Conservation (phyloP, 2,888 invertebrate species). For the Villa cingulata region DNA sequence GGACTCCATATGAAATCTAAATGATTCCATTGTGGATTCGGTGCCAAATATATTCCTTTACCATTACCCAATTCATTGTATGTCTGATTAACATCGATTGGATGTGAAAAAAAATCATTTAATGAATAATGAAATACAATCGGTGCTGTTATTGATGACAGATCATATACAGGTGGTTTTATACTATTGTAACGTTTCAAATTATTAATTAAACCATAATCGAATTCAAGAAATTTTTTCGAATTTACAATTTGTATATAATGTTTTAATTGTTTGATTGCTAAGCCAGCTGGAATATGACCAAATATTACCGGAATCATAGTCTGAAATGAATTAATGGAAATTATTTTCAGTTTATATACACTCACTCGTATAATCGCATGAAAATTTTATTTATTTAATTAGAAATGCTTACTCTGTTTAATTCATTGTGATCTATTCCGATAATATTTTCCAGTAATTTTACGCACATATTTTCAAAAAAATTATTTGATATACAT, state of each 20-base stretch:
- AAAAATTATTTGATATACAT: no score
- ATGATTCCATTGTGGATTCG: constrained; percentile 42
- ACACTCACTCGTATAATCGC: no score
- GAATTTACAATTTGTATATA: constrained; percentile 35
- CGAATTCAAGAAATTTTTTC: constrained; percentile 37
- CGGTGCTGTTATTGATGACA: constrained; percentile 40
- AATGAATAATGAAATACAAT: constrained; percentile 43
- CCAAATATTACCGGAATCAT: constrained; percentile 36
- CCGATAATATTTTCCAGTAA: no score
- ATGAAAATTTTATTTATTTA: no score
- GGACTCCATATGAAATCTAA: constrained; percentile 41
- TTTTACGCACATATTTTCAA: no score
- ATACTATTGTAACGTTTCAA: constrained; percentile 37
- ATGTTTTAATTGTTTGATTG: constrained; percentile 35
- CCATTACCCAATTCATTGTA: constrained; percentile 40
- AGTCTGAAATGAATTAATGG: no score
- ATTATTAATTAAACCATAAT: constrained; percentile 37
- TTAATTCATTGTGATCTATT: no score
- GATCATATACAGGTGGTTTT: constrained; percentile 41
- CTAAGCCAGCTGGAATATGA: constrained; percentile 36
- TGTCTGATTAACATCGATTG: constrained; percentile 42
- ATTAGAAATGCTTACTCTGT: no score
- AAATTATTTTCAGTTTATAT: no score
- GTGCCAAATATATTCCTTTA: constrained; percentile 42
- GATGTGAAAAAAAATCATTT: constrained; percentile 51